A percentile compares a stretch with the other conserved stretches of the same genome.
phyloP scores from a whole-genome alignment of 2,888 invertebrate genomes.

The Caprella mutica region DNA sequence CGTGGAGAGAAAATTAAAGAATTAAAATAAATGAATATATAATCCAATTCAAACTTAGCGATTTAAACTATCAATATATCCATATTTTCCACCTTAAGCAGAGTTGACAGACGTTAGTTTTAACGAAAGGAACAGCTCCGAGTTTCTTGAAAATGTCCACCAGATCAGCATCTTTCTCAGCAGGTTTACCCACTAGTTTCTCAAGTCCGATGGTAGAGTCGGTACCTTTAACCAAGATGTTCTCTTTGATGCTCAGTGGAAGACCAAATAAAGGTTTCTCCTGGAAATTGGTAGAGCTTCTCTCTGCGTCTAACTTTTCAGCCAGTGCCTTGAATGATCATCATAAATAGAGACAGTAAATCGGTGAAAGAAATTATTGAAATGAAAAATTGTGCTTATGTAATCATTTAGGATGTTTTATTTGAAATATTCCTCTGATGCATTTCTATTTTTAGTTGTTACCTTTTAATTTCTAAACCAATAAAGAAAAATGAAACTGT shows the following conservation, averaged over 20 bases:
- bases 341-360: no score
- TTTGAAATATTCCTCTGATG: no score
- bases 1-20: no score
- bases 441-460: no score
- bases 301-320: neutral
- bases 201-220: constrained; percentile 40
- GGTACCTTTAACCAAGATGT: constrained; percentile 38
- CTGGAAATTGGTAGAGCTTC: neutral
- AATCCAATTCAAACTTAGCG: no score
- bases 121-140: constrained; percentile 45
- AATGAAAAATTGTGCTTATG: no score
- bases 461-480: no score
- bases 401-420: no score
- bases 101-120: constrained; percentile 42
- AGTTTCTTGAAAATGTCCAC: constrained; percentile 35
- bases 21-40: no score
- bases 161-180: constrained; percentile 22
- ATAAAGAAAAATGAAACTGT: no score
- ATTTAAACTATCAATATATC: no score
- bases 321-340: neutral
- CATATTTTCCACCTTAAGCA: constrained; percentile 5
- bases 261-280: constrained; percentile 38
- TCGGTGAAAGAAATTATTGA: no score
- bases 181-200: constrained; percentile 38
- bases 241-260: constrained; percentile 40